These are phyloP conservation scores for Leptatherina wallacei DNA, from an alignment of 2,797 vertebrate species.

Conservation along the genomic window DNA sequence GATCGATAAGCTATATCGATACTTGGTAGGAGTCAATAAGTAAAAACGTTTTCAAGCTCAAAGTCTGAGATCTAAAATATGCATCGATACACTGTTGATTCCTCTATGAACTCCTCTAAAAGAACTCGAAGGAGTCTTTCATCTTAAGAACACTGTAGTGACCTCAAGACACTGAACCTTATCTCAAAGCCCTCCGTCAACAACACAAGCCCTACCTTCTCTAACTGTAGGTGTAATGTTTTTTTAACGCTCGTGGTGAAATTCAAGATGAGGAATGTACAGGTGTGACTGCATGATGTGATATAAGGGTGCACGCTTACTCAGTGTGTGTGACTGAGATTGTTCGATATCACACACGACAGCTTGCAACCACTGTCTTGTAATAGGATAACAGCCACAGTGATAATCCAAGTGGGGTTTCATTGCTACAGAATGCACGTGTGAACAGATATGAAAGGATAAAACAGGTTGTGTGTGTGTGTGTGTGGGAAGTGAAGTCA, in stretches of 20 bases:
- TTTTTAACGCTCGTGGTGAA: constrained; percentile 62
- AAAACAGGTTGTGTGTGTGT: constrained; percentile 19
- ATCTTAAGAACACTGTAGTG: neutral
- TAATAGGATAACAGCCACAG: constrained; percentile 67
- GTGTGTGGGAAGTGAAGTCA: neutral
- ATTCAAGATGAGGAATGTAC: constrained; percentile 55
- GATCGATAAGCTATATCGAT: constrained; percentile 23
- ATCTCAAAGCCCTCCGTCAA: constrained; percentile 2
- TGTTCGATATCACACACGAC: constrained; percentile 60
- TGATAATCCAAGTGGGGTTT: constrained; percentile 63
- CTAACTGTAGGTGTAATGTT: constrained; percentile 45
- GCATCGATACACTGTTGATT: constrained; percentile 8
- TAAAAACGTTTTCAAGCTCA: constrained; percentile 2
- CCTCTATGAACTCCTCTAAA: constrained; percentile 8
- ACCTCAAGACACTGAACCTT: constrained; percentile 4
- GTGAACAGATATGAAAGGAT: constrained; percentile 46
- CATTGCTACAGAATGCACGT: constrained; percentile 34
- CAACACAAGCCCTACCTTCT: neutral
- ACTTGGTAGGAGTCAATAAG: too few species aligned
- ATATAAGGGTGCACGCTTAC: neutral
- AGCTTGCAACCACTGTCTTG: constrained; percentile 56
- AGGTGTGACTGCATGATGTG: constrained; percentile 48
- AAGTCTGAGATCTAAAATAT: constrained; percentile 22
- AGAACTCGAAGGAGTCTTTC: neutral
- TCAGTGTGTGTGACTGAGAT: constrained; percentile 21